phyloP scores from a whole-genome alignment of 1,140 invertebrate species.

The Meloidogyne chitwoodi region DNA sequence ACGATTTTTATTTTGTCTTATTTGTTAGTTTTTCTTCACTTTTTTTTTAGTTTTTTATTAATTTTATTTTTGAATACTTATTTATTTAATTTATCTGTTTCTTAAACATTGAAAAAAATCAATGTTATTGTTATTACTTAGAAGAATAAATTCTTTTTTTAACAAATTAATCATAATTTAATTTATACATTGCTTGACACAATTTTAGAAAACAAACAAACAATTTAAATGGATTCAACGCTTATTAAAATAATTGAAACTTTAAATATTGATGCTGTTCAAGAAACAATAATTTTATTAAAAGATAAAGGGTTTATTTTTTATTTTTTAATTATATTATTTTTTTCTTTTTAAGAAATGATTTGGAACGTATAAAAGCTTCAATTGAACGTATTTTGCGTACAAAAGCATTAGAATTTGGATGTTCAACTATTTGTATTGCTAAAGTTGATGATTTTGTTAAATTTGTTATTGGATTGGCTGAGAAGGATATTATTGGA shows the following conservation, averaged over 20 bases:
- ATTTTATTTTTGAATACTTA: too few relatives aligned
- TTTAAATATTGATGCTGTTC: not conserved
- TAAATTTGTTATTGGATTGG: constrained; percentile 2
- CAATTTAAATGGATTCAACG: not conserved
- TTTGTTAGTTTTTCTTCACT: too few relatives aligned
- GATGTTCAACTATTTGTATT: not conserved
- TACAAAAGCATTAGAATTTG: constrained; percentile 9
- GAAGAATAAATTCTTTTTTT: too few relatives aligned
- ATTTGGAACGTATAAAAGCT: constrained; percentile 5
- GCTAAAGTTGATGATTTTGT: constrained; percentile 7
- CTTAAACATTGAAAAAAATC: too few relatives aligned
- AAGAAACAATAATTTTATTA: not conserved
- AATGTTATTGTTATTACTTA: too few relatives aligned
- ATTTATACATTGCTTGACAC: too few relatives aligned
- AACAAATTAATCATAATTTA: too few relatives aligned
- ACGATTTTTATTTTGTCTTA: too few relatives aligned
- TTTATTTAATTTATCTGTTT: too few relatives aligned
- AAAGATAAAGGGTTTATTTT: not conserved
- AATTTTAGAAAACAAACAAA: too few relatives aligned
- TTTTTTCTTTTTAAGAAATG: constrained; percentile 1
- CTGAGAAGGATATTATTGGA: not conserved
- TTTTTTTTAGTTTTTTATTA: too few relatives aligned
- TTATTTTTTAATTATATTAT: not conserved
- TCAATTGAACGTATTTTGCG: constrained; percentile 7
- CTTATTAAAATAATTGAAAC: not conserved